phyloP scores from a whole-genome alignment of 2,113 vertebrate species.

The Cyanoderma ruficeps region DNA sequence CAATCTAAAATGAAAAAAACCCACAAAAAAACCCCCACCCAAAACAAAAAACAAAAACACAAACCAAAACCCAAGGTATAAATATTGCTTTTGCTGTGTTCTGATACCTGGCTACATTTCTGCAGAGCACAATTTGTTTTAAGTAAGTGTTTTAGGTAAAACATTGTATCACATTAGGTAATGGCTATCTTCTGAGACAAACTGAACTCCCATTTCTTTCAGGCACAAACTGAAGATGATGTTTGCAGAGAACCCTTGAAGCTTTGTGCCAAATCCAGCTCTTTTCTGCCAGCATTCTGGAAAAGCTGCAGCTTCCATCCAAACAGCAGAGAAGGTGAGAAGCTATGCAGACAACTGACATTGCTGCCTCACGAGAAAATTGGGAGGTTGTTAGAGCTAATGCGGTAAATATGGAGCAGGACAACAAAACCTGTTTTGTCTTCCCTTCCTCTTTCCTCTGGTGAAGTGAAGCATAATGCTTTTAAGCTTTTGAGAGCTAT shows the following conservation, averaged over 20 bases:
- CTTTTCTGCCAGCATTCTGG: not conserved
- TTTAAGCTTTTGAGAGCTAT: not conserved
- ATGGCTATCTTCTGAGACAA: not conserved
- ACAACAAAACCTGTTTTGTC: not conserved
- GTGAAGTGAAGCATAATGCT: not conserved
- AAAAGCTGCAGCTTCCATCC: not conserved
- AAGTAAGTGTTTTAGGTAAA: not conserved
- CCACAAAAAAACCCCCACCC: not conserved
- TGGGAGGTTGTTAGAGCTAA: not conserved
- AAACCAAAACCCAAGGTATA: not conserved
- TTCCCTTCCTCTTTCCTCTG: not conserved
- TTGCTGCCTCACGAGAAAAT: not conserved
- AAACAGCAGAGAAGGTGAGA: not conserved
- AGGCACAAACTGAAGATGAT: not conserved
- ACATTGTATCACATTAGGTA: not conserved
- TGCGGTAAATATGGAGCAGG: not conserved
- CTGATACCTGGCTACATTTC: not conserved
- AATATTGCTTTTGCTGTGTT: not conserved
- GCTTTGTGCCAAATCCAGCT: not conserved
- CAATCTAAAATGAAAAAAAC: not conserved
- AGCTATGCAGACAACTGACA: not conserved
- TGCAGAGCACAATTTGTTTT: not conserved
- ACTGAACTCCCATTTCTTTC: not conserved
- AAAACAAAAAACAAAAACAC: not conserved
- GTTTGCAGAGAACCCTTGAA: not conserved